Conservation (phyloP, 2,113 vertebrate species). For the Syrmaticus mikado region DNA sequence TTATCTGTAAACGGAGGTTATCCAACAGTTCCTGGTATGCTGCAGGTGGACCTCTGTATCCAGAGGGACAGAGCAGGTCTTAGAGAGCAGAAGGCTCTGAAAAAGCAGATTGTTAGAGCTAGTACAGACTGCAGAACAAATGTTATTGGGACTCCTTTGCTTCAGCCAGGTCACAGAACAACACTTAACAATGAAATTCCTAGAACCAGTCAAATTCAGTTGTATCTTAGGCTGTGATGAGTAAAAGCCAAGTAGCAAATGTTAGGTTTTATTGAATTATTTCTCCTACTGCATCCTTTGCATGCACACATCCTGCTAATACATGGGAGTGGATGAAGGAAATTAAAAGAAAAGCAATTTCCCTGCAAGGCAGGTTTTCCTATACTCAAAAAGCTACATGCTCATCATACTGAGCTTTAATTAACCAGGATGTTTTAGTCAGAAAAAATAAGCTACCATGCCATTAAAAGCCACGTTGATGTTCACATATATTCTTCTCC, state of each 20-base stretch:
- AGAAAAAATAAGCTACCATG: not conserved
- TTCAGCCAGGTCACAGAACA: not conserved
- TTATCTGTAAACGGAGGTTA: not conserved
- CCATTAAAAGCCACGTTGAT: not conserved
- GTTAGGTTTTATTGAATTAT: not conserved
- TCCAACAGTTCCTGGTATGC: not conserved
- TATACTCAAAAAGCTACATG: not conserved
- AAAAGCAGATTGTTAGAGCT: not conserved
- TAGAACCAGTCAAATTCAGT: not conserved
- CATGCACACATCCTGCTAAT: not conserved
- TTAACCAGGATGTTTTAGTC: not conserved
- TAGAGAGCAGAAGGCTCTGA: not conserved
- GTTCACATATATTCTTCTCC: not conserved
- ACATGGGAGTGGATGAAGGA: not conserved
- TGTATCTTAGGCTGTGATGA: not conserved
- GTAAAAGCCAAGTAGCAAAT: not conserved
- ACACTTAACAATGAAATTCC: not conserved
- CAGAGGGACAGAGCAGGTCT: not conserved
- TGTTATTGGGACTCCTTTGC: not conserved
- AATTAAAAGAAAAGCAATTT: not conserved
- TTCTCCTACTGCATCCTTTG: not conserved
- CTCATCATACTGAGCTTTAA: not conserved
- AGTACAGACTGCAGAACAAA: not conserved
- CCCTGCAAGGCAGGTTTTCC: conserved; percentile 1
- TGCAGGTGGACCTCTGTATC: not conserved